phyloP scores from a whole-genome alignment of 2,888 invertebrate species.

The Drosophila formosana region DNA sequence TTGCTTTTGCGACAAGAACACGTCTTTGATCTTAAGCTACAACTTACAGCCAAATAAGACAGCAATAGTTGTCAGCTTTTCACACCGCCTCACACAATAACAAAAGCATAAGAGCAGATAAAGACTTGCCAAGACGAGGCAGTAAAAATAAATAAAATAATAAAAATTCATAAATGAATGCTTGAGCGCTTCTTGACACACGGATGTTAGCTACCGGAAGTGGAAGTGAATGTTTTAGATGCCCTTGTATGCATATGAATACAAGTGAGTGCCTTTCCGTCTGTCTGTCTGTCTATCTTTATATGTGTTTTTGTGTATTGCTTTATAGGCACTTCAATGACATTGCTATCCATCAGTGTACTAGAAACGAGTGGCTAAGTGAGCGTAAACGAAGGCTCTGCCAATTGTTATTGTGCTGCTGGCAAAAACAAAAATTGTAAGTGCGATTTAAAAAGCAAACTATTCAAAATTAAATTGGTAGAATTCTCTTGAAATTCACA shows the following conservation, averaged over 20 bases:
- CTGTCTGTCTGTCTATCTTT: background rate
- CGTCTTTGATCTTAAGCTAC: conserved; percentile 61
- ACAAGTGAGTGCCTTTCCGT: background rate
- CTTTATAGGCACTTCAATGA: conserved; percentile 32
- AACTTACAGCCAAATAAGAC: conserved; percentile 22
- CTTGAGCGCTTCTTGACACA: conserved; percentile 70
- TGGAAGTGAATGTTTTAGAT: conserved; percentile 34
- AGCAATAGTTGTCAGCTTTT: conserved; percentile 59
- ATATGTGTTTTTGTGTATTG: conserved; percentile 4
- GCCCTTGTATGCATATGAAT: conserved; percentile 15
- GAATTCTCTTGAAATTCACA: background rate
- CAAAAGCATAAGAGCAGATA: conserved; percentile 2
- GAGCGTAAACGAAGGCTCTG: conserved; percentile 1
- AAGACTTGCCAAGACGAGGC: conserved; percentile 9
- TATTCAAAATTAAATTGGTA: background rate
- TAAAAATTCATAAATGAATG: conserved; percentile 80
- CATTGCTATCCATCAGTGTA: conserved; percentile 23
- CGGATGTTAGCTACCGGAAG: conserved; percentile 72
- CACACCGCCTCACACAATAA: conserved; percentile 21
- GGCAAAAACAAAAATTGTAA: too few relatives aligned
- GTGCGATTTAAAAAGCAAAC: background rate
- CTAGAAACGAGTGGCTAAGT: background rate
- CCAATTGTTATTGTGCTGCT: background rate
- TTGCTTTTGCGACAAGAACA: conserved; percentile 3
- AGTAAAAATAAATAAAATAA: conserved; percentile 50